These are phyloP conservation scores for Wiebesia pumilae DNA, from an alignment of 1,140 invertebrate species.

Conservation along the genomic window DNA sequence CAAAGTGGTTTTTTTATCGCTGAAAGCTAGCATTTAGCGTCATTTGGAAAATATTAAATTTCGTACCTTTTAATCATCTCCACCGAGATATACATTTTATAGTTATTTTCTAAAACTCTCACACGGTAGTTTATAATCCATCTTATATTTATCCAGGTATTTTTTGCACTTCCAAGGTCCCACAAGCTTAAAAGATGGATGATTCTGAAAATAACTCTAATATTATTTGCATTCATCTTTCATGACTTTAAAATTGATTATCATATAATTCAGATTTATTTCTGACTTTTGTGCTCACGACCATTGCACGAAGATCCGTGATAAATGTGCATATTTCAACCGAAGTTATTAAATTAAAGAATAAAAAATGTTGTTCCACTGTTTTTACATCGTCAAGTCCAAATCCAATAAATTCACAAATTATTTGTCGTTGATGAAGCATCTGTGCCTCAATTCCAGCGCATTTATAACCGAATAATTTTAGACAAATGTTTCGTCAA, in stretches of 20 bases:
- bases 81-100: no score
- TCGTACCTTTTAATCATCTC: no score
- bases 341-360: background rate
- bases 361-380: background rate
- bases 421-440: slow-evolving; percentile 2
- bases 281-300: background rate
- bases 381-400: no score
- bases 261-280: background rate
- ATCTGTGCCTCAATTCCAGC: background rate
- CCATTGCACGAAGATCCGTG: background rate
- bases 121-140: no score
- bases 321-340: background rate
- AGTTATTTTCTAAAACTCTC: no score
- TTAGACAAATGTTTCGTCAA: slow-evolving; percentile 40
- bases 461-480: slow-evolving; percentile 40
- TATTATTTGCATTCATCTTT: background rate
- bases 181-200: background rate
- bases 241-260: background rate
- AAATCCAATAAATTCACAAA: background rate
- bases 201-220: slow-evolving; percentile 12
- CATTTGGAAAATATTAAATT: no score
- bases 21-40: no score
- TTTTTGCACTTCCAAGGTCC: background rate
- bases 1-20: no score
- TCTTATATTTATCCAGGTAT: background rate